Percentiles rank a stretch among this genome's conserved stretches.
Evolutionary conservation across 2,113 vertebrate species (phyloP).

Genomic region (Glareola pratincola): DNA sequence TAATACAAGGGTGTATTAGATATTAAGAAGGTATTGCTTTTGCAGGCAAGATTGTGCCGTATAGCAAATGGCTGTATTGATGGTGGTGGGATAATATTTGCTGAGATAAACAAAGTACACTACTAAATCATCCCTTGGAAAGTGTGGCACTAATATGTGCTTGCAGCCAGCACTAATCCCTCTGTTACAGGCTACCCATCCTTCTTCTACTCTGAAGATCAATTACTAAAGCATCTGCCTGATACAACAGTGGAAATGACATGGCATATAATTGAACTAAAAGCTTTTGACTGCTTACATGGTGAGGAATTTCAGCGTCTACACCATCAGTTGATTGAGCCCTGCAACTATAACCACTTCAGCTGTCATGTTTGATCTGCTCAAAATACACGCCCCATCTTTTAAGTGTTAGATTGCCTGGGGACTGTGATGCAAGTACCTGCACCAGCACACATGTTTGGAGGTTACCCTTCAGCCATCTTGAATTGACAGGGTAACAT

Average conservation of each 20-base stretch:
- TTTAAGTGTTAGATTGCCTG: not conserved
- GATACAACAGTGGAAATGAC: not conserved
- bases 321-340: not conserved
- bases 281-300: not conserved
- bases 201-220: not conserved
- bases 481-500: not conserved
- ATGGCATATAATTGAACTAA: not conserved
- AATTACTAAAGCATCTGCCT: not conserved
- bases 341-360: not conserved
- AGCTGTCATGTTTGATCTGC: not conserved
- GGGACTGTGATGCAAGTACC: not conserved
- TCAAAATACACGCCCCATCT: not conserved
- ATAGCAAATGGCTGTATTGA: not conserved
- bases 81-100: not conserved
- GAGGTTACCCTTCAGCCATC: not conserved
- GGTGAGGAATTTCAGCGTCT: not conserved
- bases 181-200: not conserved
- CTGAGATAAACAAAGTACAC: not conserved
- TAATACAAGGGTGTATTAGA: not conserved
- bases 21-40: not conserved
- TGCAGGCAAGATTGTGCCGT: not conserved
- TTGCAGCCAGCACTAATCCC: not conserved
- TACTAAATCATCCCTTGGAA: not conserved
- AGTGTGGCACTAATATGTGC: not conserved
- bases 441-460: rapidly evolving